A percentile compares a stretch with the other conserved stretches of the same genome.
Evolutionary conservation across 2,113 vertebrate species (phyloP).

Genomic region (Podilymbus podiceps): DNA sequence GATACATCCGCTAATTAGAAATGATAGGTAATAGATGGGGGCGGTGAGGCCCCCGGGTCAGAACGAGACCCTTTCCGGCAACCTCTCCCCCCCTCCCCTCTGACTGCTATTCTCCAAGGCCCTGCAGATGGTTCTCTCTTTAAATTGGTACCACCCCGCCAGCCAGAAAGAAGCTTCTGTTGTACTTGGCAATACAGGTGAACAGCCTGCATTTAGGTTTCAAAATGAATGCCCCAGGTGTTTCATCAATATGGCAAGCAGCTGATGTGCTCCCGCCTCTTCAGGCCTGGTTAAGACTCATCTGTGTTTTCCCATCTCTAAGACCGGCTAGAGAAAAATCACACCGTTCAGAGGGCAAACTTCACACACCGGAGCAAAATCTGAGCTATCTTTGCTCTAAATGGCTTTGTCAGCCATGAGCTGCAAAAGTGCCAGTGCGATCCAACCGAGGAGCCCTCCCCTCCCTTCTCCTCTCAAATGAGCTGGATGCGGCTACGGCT

Average conservation of each 20-base stretch:
- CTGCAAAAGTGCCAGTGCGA: not conserved
- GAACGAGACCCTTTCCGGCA: not conserved
- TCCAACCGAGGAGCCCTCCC: not conserved
- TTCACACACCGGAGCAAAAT: not conserved
- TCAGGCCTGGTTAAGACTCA: conserved; percentile 27
- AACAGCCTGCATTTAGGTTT: conserved; percentile 71
- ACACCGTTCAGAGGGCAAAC: conserved; percentile 25
- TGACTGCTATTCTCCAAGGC: conserved; percentile 4
- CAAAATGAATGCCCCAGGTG: conserved; percentile 69
- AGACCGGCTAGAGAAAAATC: conserved; percentile 57
- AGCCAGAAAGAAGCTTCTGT: conserved; percentile 62
- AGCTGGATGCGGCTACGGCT: not conserved
- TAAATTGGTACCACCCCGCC: not conserved
- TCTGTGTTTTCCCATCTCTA: conserved; percentile 37
- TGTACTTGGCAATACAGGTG: conserved; percentile 74
- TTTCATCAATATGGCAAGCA: conserved; percentile 69
- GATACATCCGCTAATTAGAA: conserved; percentile 38
- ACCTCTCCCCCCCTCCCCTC: not conserved
- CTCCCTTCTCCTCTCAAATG: not conserved
- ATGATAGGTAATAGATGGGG: not conserved
- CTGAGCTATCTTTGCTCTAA: not conserved
- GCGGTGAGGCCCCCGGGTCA: not conserved
- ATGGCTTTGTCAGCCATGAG: not conserved
- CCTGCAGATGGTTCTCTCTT: conserved; percentile 49
- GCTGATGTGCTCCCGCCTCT: conserved; percentile 44